Evolutionary conservation across 2,113 vertebrate species (phyloP).

Genomic region (Campylomormyrus numenius): DNA sequence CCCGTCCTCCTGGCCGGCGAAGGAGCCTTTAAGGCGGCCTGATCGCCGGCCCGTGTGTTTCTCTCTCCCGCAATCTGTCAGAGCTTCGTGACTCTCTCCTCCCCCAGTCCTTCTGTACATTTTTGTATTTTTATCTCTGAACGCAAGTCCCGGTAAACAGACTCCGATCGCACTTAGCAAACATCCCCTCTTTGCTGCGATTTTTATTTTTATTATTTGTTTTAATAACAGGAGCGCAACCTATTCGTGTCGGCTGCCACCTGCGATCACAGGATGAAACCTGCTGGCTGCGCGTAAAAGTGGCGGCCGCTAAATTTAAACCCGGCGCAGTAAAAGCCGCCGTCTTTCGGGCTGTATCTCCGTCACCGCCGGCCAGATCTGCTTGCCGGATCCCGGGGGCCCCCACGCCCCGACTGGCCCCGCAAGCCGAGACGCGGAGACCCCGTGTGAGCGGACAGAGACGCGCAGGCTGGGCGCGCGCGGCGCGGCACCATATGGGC

Average conservation of each 20-base stretch:
- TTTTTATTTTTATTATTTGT: conserved; percentile 5
- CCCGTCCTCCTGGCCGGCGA: background rate
- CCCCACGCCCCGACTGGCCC: background rate
- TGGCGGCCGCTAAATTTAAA: background rate
- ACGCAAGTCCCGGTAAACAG: background rate
- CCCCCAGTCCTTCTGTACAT: conserved; percentile 28
- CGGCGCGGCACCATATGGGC: conserved; percentile 71
- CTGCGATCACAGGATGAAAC: background rate
- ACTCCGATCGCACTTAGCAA: conserved; percentile 6
- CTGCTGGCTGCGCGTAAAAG: background rate
- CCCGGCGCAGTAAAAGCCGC: background rate
- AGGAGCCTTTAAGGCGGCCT: background rate
- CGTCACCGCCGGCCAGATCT: background rate
- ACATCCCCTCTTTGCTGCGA: background rate
- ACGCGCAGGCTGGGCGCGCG: conserved; percentile 47
- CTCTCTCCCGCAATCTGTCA: conserved; percentile 19
- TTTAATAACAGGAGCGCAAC: conserved; percentile 9
- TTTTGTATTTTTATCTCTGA: conserved; percentile 23
- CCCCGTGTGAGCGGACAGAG: conserved; percentile 37
- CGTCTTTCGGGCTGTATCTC: background rate
- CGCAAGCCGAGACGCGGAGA: background rate
- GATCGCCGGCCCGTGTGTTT: conserved; percentile 4
- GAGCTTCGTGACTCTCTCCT: conserved; percentile 26
- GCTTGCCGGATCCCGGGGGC: background rate
- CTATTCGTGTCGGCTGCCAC: background rate